Conservation (phyloP, 2,113 vertebrate genomes). For the Alethe castanea region DNA sequence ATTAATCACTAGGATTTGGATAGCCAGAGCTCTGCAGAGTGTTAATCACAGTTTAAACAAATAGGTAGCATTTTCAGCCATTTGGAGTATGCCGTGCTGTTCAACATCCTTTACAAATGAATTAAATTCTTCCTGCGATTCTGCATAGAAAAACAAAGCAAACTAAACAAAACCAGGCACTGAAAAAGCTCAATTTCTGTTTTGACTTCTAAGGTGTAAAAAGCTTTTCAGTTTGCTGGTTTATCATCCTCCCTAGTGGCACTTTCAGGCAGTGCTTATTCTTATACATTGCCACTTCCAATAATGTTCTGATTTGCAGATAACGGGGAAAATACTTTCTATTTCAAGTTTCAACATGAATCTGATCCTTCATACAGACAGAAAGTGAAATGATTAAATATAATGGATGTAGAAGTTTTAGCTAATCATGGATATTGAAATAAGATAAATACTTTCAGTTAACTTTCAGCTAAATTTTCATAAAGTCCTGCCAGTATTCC, state of each 20-base stretch:
- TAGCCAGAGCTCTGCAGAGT: background rate
- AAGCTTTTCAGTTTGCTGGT: background rate
- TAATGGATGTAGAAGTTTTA: background rate
- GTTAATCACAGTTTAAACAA: slow-evolving; percentile 46
- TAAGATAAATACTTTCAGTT: background rate
- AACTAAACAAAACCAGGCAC: background rate
- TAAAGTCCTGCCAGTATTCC: background rate
- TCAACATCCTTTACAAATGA: background rate
- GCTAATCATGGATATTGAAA: background rate
- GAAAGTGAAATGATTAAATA: background rate
- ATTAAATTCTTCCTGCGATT: slow-evolving; percentile 3
- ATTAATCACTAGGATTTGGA: slow-evolving; percentile 19
- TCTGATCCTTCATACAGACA: background rate
- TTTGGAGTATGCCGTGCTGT: background rate
- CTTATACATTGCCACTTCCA: background rate
- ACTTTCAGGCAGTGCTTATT: slow-evolving; percentile 1
- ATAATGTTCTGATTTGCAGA: slow-evolving; percentile 13
- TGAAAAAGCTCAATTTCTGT: background rate
- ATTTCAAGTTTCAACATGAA: slow-evolving; percentile 19
- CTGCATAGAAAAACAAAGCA: background rate
- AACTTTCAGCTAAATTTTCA: background rate
- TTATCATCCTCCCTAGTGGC: background rate
- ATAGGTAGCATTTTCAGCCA: background rate
- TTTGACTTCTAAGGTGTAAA: background rate
- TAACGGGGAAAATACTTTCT: slow-evolving; percentile 36